Conservation (phyloP, 2,888 invertebrate species). For the Nephrocerus scutellatus region DNA sequence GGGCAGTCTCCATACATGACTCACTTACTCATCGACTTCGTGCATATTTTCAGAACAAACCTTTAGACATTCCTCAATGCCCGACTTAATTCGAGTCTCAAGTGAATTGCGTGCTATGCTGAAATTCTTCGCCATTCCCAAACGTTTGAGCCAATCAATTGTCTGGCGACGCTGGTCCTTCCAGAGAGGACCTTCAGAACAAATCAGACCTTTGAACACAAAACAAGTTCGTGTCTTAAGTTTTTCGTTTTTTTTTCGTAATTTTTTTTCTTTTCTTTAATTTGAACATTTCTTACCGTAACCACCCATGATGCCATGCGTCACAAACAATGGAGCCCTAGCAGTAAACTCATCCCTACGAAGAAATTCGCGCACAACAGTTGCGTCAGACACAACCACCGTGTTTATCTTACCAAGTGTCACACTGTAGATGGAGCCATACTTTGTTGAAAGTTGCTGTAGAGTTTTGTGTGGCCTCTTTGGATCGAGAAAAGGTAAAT, state of each 20-base stretch:
- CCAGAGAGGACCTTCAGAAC: slow-evolving; percentile 75
- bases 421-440: slow-evolving; percentile 68
- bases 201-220: slow-evolving; percentile 62
- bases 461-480: slow-evolving; percentile 65
- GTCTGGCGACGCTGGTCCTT: slow-evolving; percentile 73
- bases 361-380: slow-evolving; percentile 64
- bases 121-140: slow-evolving; percentile 62
- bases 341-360: slow-evolving; percentile 66
- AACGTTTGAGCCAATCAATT: slow-evolving; percentile 61
- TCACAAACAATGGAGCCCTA: slow-evolving; percentile 69
- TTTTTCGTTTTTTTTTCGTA: slow-evolving; percentile 19
- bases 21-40: no score
- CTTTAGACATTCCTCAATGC: slow-evolving; percentile 56
- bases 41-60: slow-evolving; percentile 25
- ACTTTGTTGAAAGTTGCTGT: slow-evolving; percentile 58
- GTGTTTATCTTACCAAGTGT: slow-evolving; percentile 68
- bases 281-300: slow-evolving; percentile 59
- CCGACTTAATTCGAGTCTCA: slow-evolving; percentile 58
- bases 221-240: slow-evolving; percentile 23
- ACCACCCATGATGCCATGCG: slow-evolving; percentile 82
- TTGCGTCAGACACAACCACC: slow-evolving; percentile 70
- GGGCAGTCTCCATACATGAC: no score
- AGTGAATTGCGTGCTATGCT: slow-evolving; percentile 56
- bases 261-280: neutral
- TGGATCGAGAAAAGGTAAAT: slow-evolving; percentile 65